Evolutionary conservation across 2,113 vertebrate species (phyloP).

Genomic region (Leuciscus idus): DNA sequence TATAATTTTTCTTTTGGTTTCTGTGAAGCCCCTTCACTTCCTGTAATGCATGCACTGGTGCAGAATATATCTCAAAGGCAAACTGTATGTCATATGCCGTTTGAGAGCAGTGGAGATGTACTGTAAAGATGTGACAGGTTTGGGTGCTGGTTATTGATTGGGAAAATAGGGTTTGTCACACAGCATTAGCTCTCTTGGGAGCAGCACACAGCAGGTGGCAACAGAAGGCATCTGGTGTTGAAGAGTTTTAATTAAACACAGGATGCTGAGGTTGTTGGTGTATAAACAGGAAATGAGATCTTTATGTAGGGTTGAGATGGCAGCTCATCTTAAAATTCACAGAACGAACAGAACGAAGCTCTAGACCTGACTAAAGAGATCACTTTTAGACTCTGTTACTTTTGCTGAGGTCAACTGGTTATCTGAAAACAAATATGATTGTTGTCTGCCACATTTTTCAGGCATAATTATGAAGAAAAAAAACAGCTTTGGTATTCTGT

Average conservation of each 20-base stretch:
- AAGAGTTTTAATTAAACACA: constrained; percentile 82
- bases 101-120: background rate
- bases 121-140: constrained; percentile 75
- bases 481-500: background rate
- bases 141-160: constrained; percentile 82
- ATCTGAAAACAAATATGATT: background rate
- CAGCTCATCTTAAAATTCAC: background rate
- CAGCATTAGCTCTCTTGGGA: constrained; percentile 82
- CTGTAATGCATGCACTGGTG: constrained; percentile 59
- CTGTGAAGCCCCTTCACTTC: constrained; percentile 73
- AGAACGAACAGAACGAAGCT: background rate
- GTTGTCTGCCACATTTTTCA: background rate
- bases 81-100: constrained; percentile 18
- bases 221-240: constrained; percentile 78
- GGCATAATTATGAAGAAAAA: background rate
- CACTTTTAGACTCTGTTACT: background rate
- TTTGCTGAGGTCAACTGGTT: background rate
- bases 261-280: constrained; percentile 80
- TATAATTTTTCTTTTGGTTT: constrained; percentile 51
- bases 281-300: constrained; percentile 81
- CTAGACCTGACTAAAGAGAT: background rate
- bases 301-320: constrained; percentile 72
- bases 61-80: constrained; percentile 58
- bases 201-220: constrained; percentile 80
- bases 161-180: constrained; percentile 83